phyloP scores from a whole-genome alignment of 2,888 invertebrate genomes.

The Capitulum mitella region DNA sequence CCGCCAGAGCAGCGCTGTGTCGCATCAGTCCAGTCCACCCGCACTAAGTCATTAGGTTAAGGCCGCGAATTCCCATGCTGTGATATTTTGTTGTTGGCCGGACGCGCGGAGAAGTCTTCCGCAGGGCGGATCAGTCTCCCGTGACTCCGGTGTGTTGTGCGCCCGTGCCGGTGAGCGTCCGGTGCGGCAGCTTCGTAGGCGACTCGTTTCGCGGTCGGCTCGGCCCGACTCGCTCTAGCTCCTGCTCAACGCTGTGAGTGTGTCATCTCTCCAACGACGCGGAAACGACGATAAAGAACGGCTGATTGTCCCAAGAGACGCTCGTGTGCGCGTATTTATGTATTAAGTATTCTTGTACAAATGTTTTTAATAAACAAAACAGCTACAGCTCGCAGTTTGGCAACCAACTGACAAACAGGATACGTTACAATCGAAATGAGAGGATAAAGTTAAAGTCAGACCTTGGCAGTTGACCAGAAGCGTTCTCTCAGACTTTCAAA shows the following conservation, averaged over 20 bases:
- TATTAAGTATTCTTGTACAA: slow-evolving; percentile 17
- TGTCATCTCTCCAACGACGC: not conserved
- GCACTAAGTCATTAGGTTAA: slow-evolving; percentile 23
- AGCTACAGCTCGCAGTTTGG: not conserved
- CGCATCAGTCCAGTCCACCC: not conserved
- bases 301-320: not conserved
- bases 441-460: too few species aligned
- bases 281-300: not conserved
- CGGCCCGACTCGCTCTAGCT: not conserved
- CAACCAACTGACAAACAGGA: too few species aligned
- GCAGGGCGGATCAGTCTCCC: not conserved
- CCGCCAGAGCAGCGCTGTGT: not conserved
- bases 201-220: not conserved
- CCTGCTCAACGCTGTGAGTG: not conserved
- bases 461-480: too few species aligned
- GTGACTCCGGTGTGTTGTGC: not conserved
- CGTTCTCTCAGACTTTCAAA: too few species aligned
- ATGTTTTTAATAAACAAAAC: slow-evolving; percentile 15
- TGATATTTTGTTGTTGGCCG: slow-evolving; percentile 12
- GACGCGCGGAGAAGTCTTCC: not conserved
- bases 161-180: not conserved
- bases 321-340: slow-evolving; percentile 17
- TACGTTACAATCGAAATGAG: too few species aligned
- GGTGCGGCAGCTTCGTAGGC: not conserved
- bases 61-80: slow-evolving; percentile 21